Conservation (phyloP, 2,888 invertebrate species). For the Drosophila subquinaria region DNA sequence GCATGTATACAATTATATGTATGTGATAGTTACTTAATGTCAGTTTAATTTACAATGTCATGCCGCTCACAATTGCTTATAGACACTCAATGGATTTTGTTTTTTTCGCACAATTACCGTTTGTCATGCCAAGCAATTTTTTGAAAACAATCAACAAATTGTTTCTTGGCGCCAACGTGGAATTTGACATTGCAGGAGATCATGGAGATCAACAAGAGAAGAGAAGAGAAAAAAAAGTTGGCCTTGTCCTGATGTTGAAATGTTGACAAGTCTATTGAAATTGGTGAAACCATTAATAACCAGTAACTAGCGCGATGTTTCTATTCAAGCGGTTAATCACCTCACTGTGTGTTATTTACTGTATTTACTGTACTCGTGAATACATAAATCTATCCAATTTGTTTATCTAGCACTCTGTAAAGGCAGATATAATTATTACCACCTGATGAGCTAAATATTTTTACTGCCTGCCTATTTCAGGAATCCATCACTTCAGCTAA, state of each 20-base stretch:
- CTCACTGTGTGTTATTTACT: conserved; percentile 15
- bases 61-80: conserved; percentile 46
- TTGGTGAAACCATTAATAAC: conserved; percentile 13
- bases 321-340: conserved; percentile 34
- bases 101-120: conserved; percentile 61
- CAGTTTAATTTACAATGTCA: conserved; percentile 54
- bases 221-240: conserved; percentile 13
- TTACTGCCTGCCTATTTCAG: conserved; percentile 6
- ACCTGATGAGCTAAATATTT: conserved; percentile 32
- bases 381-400: conserved; percentile 43
- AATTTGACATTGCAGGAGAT: conserved; percentile 49
- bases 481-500: conserved; percentile 28
- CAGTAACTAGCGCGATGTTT: conserved; percentile 3
- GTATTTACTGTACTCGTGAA: conserved; percentile 14
- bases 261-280: conserved; percentile 48
- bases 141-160: conserved; percentile 42
- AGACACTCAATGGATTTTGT: conserved; percentile 20
- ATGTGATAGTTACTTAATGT: conserved; percentile 11
- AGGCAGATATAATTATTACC: conserved; percentile 50
- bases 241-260: conserved; percentile 47
- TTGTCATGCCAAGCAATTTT: conserved; percentile 62
- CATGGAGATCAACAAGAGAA: conserved; percentile 10
- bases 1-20: neutral
- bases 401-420: conserved; percentile 29
- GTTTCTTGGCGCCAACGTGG: conserved; percentile 60